Evolutionary conservation across 1,140 invertebrate genomes (phyloP).

Genomic region (Papilio helenus): DNA sequence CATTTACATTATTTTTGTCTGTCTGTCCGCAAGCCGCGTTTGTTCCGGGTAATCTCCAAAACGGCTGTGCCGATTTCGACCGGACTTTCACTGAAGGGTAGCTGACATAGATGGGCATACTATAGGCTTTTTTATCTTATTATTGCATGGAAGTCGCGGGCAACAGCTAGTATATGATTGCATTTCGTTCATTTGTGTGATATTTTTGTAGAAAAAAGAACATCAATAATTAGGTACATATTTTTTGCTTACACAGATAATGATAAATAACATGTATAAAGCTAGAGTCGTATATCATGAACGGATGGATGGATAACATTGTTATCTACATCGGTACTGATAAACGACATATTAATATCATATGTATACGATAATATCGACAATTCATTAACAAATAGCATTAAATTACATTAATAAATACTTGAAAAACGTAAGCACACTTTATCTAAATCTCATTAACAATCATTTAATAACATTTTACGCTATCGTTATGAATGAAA

Average conservation of each 20-base stretch:
- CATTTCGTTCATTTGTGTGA: too few relatives aligned
- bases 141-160: too few relatives aligned
- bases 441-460: constrained; percentile 26
- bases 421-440: neutral
- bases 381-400: constrained; percentile 12
- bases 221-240: too few relatives aligned
- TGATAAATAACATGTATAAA: neutral
- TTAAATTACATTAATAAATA: constrained; percentile 6
- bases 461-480: constrained; percentile 23
- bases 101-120: too few relatives aligned
- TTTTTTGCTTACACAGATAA: neutral
- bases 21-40: too few relatives aligned
- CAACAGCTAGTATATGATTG: too few relatives aligned
- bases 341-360: neutral
- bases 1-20: too few relatives aligned
- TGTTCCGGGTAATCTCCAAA: too few relatives aligned
- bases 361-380: constrained; percentile 6
- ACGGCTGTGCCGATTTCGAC: too few relatives aligned
- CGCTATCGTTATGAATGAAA: constrained; percentile 29
- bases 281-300: neutral
- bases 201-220: too few relatives aligned
- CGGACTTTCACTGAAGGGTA: too few relatives aligned
- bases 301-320: neutral
- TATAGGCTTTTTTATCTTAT: too few relatives aligned
- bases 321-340: neutral